phyloP scores from a whole-genome alignment of 2,888 invertebrate genomes.

The Nasonia oneida region DNA sequence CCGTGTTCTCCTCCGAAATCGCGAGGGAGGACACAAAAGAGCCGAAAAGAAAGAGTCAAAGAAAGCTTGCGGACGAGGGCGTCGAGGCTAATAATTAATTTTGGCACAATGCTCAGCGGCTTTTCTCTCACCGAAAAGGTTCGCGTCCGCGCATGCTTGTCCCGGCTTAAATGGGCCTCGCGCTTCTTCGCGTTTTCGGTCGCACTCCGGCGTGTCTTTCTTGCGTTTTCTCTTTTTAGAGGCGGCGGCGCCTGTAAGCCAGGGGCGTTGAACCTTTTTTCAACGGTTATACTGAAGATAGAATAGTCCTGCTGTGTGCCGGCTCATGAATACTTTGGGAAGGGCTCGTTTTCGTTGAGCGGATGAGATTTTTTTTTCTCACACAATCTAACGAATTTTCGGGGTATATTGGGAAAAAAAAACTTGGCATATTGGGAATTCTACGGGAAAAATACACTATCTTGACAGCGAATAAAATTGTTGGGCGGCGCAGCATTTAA shows the following conservation, averaged over 20 bases:
- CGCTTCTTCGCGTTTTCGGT: constrained; percentile 4
- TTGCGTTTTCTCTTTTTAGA: background rate
- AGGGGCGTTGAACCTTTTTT: constrained; percentile 15
- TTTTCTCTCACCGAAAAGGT: background rate
- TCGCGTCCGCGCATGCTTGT: background rate
- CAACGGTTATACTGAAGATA: background rate
- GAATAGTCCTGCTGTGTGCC: background rate
- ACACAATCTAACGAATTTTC: background rate
- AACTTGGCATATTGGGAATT: no score
- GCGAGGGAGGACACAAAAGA: background rate
- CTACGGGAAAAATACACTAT: no score
- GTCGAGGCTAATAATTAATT: constrained; percentile 65
- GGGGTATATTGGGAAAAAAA: no score
- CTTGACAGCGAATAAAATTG: no score
- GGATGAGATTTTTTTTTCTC: background rate
- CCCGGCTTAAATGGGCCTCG: constrained; percentile 14
- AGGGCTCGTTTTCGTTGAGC: background rate
- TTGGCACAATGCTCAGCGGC: constrained; percentile 56
- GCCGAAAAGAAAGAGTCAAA: background rate
- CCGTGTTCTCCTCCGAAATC: background rate
- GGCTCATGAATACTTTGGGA: background rate
- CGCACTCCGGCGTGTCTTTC: background rate
- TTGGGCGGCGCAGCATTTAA: no score
- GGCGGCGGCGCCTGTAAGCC: background rate
- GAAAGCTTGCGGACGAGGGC: constrained; percentile 17